Evolutionary conservation across 2,797 vertebrate species (phyloP), one percentile per base, ranked within the genome.

Genomic region (Hippoglossus hippoglossus): DNA sequence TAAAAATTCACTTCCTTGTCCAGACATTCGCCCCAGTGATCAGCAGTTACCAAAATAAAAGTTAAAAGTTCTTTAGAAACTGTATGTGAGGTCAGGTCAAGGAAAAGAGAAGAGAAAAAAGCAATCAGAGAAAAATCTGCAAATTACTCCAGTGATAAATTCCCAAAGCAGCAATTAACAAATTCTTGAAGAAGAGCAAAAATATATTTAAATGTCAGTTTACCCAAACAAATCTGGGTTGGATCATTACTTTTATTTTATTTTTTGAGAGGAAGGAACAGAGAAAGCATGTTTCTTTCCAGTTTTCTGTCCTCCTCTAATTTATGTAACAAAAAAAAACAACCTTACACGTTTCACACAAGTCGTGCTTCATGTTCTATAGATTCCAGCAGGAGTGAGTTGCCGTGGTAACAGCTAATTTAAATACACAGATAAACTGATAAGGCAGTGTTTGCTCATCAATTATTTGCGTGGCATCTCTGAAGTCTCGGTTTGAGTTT

Each of bases 391-490:
- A 73, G 77, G 62, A 62, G 12, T 0, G 2, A 9, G 85, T 85
- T 89, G 65, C 75, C 72, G 25, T 53, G 69, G 85, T 59, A 85
- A 85, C 84, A 1, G 0, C 70, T 62, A 51, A 88, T 89, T 83
- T 75, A 81, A 82, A 93, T 56, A 84, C 66, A 75, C 75, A 59
- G 61, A 77, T 82, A 86, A 91, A 87, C 70, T 74, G 67, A 86
- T 84, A 83, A 83, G 75, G 67, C 41, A 4, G 54, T 77, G 73
- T 86, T 87, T 86, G 72, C 81, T 89, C 80, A 90, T 91, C 73
- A 91, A 89, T 90, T 90, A 90, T 90, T 92, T 83, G 81, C 75
- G 79, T 41, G 2, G 76, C 80, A 88, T 84, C 77, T 89, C 85
- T 83, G 79, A 85, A 90, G 86, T 80, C 68, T 47, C 75, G 21